Evolutionary conservation across 1,140 invertebrate genomes (phyloP), one percentile per base, ranked within the genome.

Genomic region (Papilio xuthus): DNA sequence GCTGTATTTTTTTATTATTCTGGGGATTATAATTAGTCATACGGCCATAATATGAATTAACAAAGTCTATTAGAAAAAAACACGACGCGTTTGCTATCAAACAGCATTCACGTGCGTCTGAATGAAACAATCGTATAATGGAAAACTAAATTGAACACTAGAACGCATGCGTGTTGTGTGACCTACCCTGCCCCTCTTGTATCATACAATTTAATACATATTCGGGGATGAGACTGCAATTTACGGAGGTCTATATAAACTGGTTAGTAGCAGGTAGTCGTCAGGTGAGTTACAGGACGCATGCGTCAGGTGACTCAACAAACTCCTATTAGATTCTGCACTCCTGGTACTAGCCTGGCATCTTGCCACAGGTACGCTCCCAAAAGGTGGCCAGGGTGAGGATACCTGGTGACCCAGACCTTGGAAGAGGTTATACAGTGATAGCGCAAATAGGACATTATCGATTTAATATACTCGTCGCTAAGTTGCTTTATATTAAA

Each of bases 321-420:
- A 67, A 87, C 89, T 92, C 86, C 86, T 88, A 76, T 60, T 56
- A 74, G 56, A 72, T 82, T 83, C 80, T 94, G 88, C 44, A 81
- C 79, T 81, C 93, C 92, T 93, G 85, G 90, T 94, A 93, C 84
- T 82, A 87, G 91, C 89, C 92, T 94, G 93, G 93, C 93, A 94
- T 90, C 83, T 92, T 94, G 93, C 92, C 93, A 94, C 93, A 94
- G 93, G 93, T 94, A 94, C 81, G 89, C 87, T 93, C 85, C 89
- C 89, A 86, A 90, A 90, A 92, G 90, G 90, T 93, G 88, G 80
- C 81, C 81, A 77, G 84, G 84, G 84, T 89, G 88, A 86, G 84
- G 79, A 78, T 82, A 80, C 78, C 82, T 78, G 79, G 80, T 85
- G 88, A 85, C 83, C 84, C 83, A 90, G 88, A 90, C 85, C 82